Evolutionary conservation across 2,797 vertebrate species (phyloP), one percentile per base, ranked within the genome.

Genomic region (Melanotaenia pygmaea): DNA sequence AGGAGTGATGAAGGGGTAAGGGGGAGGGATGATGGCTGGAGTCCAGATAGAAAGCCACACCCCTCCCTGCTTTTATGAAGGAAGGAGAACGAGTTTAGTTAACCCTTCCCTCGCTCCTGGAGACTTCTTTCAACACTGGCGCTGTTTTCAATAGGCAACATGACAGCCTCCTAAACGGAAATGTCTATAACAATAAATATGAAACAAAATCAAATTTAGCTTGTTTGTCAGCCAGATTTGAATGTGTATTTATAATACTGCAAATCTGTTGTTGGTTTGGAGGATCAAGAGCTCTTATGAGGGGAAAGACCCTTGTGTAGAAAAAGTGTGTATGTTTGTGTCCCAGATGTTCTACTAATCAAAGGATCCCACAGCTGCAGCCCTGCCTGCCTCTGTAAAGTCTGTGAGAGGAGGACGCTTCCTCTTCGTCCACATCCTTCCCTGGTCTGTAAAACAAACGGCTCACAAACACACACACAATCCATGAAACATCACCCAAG

Each of bases 331-430:
- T 72, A 20, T 76, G 65, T 80, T 56, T 72, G 87, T 79, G 66
- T 56, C 82, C 87, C 93, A 94, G 93, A 95, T 94, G 93, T 93
- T 93, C 76, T 83, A 64, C 84, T 89, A 91, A 94, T 92, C 91
- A 92, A 89, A 90, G 82, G 83, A 78, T 80, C 79, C 71, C 88
- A 90, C 92, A 94, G 92, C 93, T 93, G 92, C 87, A 87, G 64
- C 80, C 71, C 73, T 70, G 84, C 80, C 74, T 72, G 76, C 78
- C 73, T 82, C 85, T 72, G 79, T 80, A 79, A 86, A 84, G 79
- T 84, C 77, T 90, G 80, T 62, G 72, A 87, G 78, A 84, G 76
- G 81, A 91, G 92, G 89, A 92, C 89, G 85, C 88, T 81, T 85
- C 88, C 89, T 74, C 86, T 85, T 70, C 56, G 43, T 92, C 86